Evolutionary conservation across 2,113 vertebrate species (phyloP).

Genomic region (Brachyhypopomus gauderio): DNA sequence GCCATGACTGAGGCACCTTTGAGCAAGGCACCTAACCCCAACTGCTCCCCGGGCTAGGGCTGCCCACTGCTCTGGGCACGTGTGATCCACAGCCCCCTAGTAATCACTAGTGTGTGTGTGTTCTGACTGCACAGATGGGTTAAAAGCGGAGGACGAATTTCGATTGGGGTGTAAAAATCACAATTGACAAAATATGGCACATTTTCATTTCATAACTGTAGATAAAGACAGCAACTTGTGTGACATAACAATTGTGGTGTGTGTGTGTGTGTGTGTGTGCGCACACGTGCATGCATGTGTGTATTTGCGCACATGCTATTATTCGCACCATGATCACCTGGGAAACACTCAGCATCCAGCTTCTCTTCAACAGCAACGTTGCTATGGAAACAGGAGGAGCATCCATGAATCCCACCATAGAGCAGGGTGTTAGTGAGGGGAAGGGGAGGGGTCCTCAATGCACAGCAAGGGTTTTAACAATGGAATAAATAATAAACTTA

Average conservation of each 20-base stretch:
- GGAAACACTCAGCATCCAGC: slow-evolving; percentile 40
- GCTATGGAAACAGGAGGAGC: slow-evolving; percentile 53
- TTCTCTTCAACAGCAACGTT: slow-evolving; percentile 33
- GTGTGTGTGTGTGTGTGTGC: background rate
- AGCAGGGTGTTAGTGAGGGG: background rate
- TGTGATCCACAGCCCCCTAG: no score
- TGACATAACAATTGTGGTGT: background rate
- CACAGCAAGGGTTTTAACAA: background rate
- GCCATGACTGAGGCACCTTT: no score
- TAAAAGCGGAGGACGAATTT: no score
- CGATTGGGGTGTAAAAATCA: no score
- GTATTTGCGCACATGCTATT: background rate
- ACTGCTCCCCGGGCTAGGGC: no score
- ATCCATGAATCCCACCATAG: slow-evolving; percentile 1
- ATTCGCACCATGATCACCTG: slow-evolving; percentile 19
- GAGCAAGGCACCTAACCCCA: no score
- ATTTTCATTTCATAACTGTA: no score
- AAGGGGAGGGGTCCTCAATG: background rate
- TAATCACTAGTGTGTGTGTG: no score
- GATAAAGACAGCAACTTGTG: no score
- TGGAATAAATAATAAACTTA: background rate
- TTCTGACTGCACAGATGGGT: no score
- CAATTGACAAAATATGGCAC: no score
- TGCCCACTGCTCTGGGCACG: no score
- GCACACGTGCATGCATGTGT: slow-evolving; percentile 30